Conservation (phyloP, 2,888 invertebrate genomes). For the Bedellia somnulentella region DNA sequence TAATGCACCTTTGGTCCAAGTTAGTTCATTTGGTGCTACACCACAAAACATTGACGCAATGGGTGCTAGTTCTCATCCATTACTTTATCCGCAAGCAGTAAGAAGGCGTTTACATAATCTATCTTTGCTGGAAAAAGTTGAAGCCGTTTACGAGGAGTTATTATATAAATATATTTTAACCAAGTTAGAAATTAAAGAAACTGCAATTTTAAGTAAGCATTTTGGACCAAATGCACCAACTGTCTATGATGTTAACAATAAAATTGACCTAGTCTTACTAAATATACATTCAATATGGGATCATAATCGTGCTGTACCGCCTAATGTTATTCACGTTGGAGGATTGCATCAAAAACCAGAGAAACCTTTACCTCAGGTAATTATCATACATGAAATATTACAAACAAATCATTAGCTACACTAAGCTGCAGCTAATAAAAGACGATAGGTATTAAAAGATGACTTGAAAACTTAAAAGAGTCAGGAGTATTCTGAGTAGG, state of each 20-base stretch:
- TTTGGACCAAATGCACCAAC: conserved; percentile 2
- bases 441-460: too few species aligned
- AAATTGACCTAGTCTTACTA: conserved; percentile 8
- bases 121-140: conserved; percentile 18
- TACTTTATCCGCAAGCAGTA: conserved; percentile 15
- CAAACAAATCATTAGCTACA: too few species aligned
- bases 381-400: too few species aligned
- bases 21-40: conserved; percentile 20
- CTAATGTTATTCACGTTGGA: conserved; percentile 8
- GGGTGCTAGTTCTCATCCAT: conserved; percentile 18
- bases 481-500: too few species aligned
- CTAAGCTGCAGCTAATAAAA: too few species aligned
- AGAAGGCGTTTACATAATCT: conserved; percentile 15
- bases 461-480: too few species aligned
- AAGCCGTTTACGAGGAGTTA: conserved; percentile 11
- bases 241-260: not conserved
- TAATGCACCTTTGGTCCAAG: conserved; percentile 22
- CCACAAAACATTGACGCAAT: conserved; percentile 13
- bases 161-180: not conserved
- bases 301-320: conserved; percentile 8
- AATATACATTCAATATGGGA: conserved; percentile 7
- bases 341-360: conserved; percentile 8
- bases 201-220: not conserved
- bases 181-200: not conserved
- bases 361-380: conserved; percentile 8